Base-by-base conservation (phyloP, 1,140 invertebrate genomes). In the Brevipalpus yothersi region DNA sequence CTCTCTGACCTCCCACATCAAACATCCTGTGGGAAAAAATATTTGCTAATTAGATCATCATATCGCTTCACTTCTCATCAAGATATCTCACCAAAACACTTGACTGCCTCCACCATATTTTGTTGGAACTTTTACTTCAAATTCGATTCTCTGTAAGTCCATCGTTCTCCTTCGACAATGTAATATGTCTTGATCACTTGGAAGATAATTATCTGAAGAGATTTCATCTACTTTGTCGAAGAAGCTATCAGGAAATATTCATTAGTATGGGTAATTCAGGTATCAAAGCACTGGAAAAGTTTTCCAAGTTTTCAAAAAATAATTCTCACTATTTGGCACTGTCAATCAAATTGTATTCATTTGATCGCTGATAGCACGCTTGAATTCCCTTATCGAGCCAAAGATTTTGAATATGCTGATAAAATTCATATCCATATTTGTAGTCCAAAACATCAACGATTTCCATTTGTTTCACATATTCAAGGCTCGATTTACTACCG, bases 1-100 rank as follows among this genome's bases (percentile, higher is more conserved):
- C 84, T 61, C 82, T 71, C 70, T 89, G 86, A 0, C 86, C 86
- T 0, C 82, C 82, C 1, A 83, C 82, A 65, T 84, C 82, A 64
- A 79, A 83, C 81, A 83, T 82, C 66, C 68, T 67, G 15, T 3
- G 12, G 53, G 41, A 4, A 11, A 3, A 57, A 7, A 42, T 17
- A 21, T n/a, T n/a, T n/a, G 31, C 31, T 31, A 31, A 31, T 31
- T 31, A 31, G 31, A n/a, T n/a, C n/a, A n/a, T n/a, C 12, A 58
- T 42, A 41, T n/a, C n/a, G 56, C 12, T 55, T 55, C 2, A 3
- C 31, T 3, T 31, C 5, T 31, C 31, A 31, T 31, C 2, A 31
- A 31, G 31, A 31, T 43, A 19, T 23, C 58, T 58, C 55, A 66
- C 74, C 79, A 81, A 68, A 84, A 83, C 21, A 76, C 73, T 63